Base-by-base conservation (phyloP, 2,113 vertebrate species). In the Campylomormyrus tamandua region DNA sequence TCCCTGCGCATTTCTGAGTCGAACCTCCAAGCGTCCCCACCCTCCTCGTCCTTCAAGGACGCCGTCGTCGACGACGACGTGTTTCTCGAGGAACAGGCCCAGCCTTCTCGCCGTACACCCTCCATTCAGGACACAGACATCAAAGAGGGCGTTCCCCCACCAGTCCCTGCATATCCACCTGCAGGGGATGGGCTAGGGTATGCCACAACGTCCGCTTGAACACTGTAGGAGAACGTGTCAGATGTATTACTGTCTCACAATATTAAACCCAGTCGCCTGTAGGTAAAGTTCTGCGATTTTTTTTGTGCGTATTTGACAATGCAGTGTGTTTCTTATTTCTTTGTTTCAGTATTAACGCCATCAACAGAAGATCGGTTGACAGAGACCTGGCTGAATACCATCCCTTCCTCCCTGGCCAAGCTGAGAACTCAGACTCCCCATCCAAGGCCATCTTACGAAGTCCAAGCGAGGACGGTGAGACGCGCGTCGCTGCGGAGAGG, bases 1-100 rank as follows among this genome's bases (percentile, higher is more conserved):
- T 96, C 97, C 1, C 95, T 97, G 5, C 93, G 92, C 0, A 98
- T 97, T 92, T 98, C 97, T 0, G 97, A 98, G 92, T 97, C 97
- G 0, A 92, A 87, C 90, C 93, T 97, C 19, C 94, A 90, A 88
- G 87, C 46, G 46, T 1, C 56, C 35, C 88, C 91, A 7, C 93
- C 95, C 0, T 92, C 91, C 0, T 91, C 91, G 0, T 84, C 91
- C 0, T n/a, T n/a, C 1, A 92, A 88, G 86, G 96, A 94, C 0
- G 5, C 31, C 0, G 13, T 70, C n/a, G 10, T 80, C 27, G 96
- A 98, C 0, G 97, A 99, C 0, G 97, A 98, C 0, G 98, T 98
- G 91, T 99, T 99, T 84, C 74, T 96, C 42, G 92, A 92, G 21
- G 95, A 95, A 11, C 90, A 92, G 5, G 58, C 90, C 1, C 92